phyloP scores from a whole-genome alignment of 2,888 invertebrate species.

The Muscina levida region DNA sequence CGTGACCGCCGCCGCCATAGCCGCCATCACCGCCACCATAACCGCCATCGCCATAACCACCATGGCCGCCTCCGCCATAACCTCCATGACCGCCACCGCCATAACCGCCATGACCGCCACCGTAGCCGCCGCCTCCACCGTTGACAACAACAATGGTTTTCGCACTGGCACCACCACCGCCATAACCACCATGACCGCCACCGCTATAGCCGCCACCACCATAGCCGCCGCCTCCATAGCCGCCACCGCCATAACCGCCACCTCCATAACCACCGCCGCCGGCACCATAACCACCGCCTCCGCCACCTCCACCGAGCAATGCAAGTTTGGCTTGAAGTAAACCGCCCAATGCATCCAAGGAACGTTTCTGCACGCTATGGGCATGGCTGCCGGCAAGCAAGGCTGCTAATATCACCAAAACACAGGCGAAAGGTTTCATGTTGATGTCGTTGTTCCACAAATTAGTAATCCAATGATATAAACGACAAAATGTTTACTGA shows the following conservation, averaged over 20 bases:
- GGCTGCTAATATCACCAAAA: constrained; percentile 72
- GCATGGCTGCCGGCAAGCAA: constrained; percentile 70
- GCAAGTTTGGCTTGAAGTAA: constrained; percentile 43
- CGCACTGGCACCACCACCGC: constrained; percentile 16
- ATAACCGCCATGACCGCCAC: neutral
- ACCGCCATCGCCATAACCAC: constrained; percentile 19
- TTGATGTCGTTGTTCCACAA: constrained; percentile 44
- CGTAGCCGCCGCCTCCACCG: neutral
- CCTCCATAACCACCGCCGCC: constrained; percentile 25
- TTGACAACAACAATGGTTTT: constrained; percentile 4
- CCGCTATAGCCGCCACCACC: constrained; percentile 39
- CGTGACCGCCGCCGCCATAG: constrained; percentile 13
- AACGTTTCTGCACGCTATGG: constrained; percentile 67
- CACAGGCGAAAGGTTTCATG: constrained; percentile 73
- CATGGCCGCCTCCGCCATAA: neutral
- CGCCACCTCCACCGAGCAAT: constrained; percentile 66
- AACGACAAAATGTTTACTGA: constrained; percentile 47
- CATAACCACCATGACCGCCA: constrained; percentile 20
- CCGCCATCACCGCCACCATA: constrained; percentile 23
- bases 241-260: constrained; percentile 10
- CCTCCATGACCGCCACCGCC: constrained; percentile 32
- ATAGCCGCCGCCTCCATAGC: neutral
- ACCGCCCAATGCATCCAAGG: constrained; percentile 69
- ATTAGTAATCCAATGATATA: constrained; percentile 42
- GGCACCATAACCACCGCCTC: constrained; percentile 54